Evolutionary conservation across 2,113 vertebrate genomes (phyloP).

Genomic region (Oriolus oriolus): DNA sequence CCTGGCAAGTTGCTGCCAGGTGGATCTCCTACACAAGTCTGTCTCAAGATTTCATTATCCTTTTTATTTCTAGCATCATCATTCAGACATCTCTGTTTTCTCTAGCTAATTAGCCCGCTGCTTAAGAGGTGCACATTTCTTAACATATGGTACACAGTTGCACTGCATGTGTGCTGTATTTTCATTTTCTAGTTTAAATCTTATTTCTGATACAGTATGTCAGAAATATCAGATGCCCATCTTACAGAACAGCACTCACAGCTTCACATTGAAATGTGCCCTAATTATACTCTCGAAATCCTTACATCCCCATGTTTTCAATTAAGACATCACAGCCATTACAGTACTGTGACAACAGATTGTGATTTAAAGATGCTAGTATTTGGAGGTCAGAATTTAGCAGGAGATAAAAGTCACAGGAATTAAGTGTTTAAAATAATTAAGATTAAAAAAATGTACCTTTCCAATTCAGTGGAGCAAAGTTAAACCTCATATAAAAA

Average conservation of each 20-base stretch:
- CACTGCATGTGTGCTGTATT: background rate
- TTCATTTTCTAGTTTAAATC: background rate
- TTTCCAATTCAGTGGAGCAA: constrained; percentile 65
- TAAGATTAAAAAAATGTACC: constrained; percentile 55
- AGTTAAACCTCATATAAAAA: constrained; percentile 60
- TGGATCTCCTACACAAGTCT: constrained; percentile 45
- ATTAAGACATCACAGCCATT: constrained; percentile 67
- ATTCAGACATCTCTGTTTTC: constrained; percentile 47
- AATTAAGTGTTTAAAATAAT: constrained; percentile 68
- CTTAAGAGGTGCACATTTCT: constrained; percentile 9
- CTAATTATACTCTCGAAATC: constrained; percentile 34
- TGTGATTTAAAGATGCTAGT: constrained; percentile 45
- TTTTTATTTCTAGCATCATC: constrained; percentile 47
- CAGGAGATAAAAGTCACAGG: constrained; percentile 47
- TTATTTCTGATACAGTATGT: background rate
- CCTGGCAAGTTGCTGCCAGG: constrained; percentile 39
- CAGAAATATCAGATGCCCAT: background rate
- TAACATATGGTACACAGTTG: constrained; percentile 32
- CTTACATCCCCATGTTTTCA: constrained; percentile 63
- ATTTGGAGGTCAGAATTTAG: constrained; percentile 58
- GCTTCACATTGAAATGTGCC: background rate
- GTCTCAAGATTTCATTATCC: constrained; percentile 36
- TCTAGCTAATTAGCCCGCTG: constrained; percentile 54
- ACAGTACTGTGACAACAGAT: constrained; percentile 54
- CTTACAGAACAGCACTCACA: background rate